Evolutionary conservation across 2,797 vertebrate species (phyloP).

Genomic region (Hippopotamyrus pictus): DNA sequence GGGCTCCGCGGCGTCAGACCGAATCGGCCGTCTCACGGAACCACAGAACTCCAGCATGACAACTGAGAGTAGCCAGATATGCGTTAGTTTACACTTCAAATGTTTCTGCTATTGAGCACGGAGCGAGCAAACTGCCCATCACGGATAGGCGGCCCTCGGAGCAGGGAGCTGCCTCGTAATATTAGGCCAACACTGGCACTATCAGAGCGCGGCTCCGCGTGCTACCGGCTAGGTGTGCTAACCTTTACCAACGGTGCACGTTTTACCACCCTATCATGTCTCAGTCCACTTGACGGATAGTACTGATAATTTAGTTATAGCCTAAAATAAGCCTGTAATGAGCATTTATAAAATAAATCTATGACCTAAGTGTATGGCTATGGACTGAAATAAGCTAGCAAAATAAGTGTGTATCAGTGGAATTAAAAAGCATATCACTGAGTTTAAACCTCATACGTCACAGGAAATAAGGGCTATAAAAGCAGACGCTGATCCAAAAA

Average conservation of each 20-base stretch:
- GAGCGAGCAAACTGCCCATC: constrained; percentile 62
- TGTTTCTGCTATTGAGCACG: constrained; percentile 62
- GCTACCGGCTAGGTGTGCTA: neutral
- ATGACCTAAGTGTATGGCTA: neutral
- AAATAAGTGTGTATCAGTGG: neutral
- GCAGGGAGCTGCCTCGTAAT: constrained; percentile 51
- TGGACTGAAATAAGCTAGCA: neutral
- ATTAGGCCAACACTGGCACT: constrained; percentile 38
- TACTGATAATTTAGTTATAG: neutral
- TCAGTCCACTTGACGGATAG: neutral
- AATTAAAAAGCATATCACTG: neutral
- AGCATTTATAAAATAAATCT: neutral
- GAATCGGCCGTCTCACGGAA: constrained; percentile 68
- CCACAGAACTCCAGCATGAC: constrained; percentile 66
- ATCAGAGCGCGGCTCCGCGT: neutral
- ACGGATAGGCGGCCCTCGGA: constrained; percentile 49
- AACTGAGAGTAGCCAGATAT: constrained; percentile 70
- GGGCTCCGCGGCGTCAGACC: constrained; percentile 63
- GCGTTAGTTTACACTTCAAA: constrained; percentile 70
- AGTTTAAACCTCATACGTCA: neutral
- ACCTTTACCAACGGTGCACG: neutral
- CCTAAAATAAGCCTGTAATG: neutral
- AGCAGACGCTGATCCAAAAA: neutral
- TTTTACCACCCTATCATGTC: neutral
- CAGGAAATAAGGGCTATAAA: neutral